Evolutionary conservation across 2,113 vertebrate species (phyloP).

Genomic region (Oncorhynchus mykiss): DNA sequence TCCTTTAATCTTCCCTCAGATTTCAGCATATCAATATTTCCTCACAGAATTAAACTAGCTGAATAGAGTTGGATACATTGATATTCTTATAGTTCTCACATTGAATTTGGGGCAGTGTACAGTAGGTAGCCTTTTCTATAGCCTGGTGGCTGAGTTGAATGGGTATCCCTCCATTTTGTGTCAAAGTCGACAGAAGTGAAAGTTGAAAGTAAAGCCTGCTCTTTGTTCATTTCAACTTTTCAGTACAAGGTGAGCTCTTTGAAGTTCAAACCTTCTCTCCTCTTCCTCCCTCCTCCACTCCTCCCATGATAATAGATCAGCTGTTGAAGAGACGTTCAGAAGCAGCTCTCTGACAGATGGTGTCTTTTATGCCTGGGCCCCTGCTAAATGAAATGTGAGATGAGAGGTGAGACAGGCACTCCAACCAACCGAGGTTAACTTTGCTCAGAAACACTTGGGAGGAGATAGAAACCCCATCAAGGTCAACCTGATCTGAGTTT

Average conservation of each 20-base stretch:
- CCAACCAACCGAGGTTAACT: not conserved
- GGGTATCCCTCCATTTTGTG: not conserved
- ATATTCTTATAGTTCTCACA: too few relatives aligned
- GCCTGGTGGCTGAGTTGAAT: not conserved
- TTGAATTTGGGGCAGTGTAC: too few relatives aligned
- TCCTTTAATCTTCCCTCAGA: too few relatives aligned
- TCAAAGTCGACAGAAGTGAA: not conserved
- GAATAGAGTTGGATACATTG: too few relatives aligned
- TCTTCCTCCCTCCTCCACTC: not conserved
- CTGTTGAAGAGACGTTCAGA: constrained; percentile 13
- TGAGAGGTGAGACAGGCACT: constrained; percentile 15
- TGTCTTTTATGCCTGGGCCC: constrained; percentile 16
- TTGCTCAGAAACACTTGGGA: not conserved
- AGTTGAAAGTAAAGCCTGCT: not conserved
- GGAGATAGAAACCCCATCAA: not conserved
- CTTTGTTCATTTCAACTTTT: not conserved
- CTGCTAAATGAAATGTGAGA: constrained; percentile 23
- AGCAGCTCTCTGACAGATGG: not conserved
- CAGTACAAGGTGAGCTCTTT: not conserved
- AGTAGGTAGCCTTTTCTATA: too few relatives aligned
- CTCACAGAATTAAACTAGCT: too few relatives aligned
- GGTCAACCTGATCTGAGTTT: not conserved
- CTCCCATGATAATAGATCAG: not conserved
- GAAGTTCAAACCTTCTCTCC: constrained; percentile 1
- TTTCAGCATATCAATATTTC: too few relatives aligned